Percentiles rank a stretch among this genome's conserved stretches.
These are phyloP conservation scores for Schizothorax lantsangensis DNA, from an alignment of 2,797 vertebrate genomes.

Conservation along the genomic window DNA sequence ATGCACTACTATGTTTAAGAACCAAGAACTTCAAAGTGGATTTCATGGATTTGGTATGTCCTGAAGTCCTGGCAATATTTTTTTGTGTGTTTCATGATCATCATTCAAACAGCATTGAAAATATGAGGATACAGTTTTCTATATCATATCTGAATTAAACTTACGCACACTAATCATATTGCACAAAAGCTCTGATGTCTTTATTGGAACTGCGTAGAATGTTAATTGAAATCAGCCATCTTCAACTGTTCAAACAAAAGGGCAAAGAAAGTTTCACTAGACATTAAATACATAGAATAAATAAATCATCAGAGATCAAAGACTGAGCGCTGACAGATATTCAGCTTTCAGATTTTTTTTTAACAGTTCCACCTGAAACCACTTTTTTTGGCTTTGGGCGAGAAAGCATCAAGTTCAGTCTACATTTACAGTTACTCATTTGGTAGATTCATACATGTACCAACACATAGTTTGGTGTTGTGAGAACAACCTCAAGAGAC, in stretches of 20 bases:
- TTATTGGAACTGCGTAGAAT: not conserved
- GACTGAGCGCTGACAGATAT: slow-evolving; percentile 5
- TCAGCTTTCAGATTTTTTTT: not conserved
- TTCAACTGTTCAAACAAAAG: not conserved
- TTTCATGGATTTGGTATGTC: slow-evolving; percentile 8
- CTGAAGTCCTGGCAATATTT: not conserved
- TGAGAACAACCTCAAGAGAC: not conserved
- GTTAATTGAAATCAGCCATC: slow-evolving; percentile 30
- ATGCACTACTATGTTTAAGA: slow-evolving; percentile 30
- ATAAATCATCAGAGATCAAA: slow-evolving; percentile 21
- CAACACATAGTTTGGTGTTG: not conserved
- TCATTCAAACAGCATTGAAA: not conserved
- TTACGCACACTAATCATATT: not conserved
- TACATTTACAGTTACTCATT: not conserved
- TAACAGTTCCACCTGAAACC: not conserved
- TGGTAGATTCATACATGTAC: not conserved
- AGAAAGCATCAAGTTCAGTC: not conserved
- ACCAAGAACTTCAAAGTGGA: slow-evolving; percentile 11
- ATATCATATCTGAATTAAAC: not conserved
- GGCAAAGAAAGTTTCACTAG: not conserved
- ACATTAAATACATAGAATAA: slow-evolving; percentile 7
- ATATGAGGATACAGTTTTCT: not conserved
- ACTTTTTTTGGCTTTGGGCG: not conserved
- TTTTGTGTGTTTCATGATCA: not conserved
- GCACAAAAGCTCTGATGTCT: not conserved